Conservation (phyloP, 2,888 invertebrate genomes). For the Atherix ibis region DNA sequence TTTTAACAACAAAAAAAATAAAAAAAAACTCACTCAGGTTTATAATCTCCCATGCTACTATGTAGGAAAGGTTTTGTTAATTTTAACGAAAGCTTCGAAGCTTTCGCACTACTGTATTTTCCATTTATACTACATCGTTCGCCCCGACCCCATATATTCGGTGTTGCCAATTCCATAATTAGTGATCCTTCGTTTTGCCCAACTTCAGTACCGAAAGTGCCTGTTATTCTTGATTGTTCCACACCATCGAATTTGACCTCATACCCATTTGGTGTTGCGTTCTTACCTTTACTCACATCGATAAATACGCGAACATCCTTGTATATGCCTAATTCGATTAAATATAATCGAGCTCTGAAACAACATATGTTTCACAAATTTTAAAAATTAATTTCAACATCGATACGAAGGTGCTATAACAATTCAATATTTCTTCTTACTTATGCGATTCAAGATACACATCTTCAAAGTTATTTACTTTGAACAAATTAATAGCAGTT, state of each 20-base stretch:
- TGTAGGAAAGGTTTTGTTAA: conserved; percentile 74
- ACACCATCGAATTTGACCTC: conserved; percentile 72
- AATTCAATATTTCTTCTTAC: conserved; percentile 35
- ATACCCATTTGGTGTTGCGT: conserved; percentile 61
- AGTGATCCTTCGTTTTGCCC: conserved; percentile 86
- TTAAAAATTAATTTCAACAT: too few species aligned
- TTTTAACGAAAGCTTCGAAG: conserved; percentile 63
- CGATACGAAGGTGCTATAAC: too few species aligned
- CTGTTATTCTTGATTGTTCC: conserved; percentile 67
- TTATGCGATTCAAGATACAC: conserved; percentile 53
- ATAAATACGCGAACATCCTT: conserved; percentile 71
- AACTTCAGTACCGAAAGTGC: conserved; percentile 72
- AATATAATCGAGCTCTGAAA: conserved; percentile 49
- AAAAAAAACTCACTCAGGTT: conserved; percentile 55
- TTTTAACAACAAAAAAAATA: too few species aligned
- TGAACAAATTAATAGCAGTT: conserved; percentile 68
- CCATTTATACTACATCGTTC: conserved; percentile 71
- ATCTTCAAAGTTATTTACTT: conserved; percentile 72
- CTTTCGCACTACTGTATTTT: conserved; percentile 67
- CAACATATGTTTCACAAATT: too few species aligned
- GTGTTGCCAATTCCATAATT: conserved; percentile 46
- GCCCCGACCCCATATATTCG: conserved; percentile 77
- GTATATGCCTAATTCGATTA: conserved; percentile 79
- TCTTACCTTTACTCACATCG: conserved; percentile 68
- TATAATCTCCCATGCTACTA: conserved; percentile 35